phyloP scores from a whole-genome alignment of 2,113 vertebrate genomes.

The Triplophysa tibetana region DNA sequence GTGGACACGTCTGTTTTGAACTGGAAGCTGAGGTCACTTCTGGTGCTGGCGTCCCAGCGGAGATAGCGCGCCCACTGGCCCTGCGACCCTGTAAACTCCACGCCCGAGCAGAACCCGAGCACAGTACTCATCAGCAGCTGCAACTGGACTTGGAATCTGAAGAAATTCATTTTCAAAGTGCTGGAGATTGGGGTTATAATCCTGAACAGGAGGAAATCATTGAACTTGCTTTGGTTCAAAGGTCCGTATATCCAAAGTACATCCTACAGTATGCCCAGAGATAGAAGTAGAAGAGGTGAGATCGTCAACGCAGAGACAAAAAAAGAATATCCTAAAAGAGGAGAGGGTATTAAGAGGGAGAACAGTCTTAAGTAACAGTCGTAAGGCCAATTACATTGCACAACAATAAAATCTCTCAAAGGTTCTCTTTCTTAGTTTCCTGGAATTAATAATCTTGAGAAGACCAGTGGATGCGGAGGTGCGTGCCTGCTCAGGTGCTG shows the following conservation, averaged over 20 bases:
- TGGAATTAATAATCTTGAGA: slow-evolving; percentile 12
- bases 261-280: slow-evolving; percentile 57
- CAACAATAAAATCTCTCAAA: slow-evolving; percentile 48
- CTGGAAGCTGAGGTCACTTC: slow-evolving; percentile 94
- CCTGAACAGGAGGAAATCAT: slow-evolving; percentile 62
- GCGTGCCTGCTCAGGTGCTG: slow-evolving; percentile 25
- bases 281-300: slow-evolving; percentile 50
- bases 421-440: slow-evolving; percentile 33
- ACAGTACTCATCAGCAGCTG: slow-evolving; percentile 86
- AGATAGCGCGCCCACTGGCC: slow-evolving; percentile 98
- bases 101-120: slow-evolving; percentile 83
- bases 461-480: slow-evolving; percentile 22
- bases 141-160: slow-evolving; percentile 84
- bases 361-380: slow-evolving; percentile 78
- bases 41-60: slow-evolving; percentile 97
- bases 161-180: slow-evolving; percentile 76
- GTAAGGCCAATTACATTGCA: slow-evolving; percentile 61
- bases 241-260: slow-evolving; percentile 60
- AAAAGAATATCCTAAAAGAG: slow-evolving; percentile 54
- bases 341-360: slow-evolving; percentile 51
- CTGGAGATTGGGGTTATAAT: slow-evolving; percentile 63
- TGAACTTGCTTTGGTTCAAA: slow-evolving; percentile 58
- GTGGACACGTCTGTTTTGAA: slow-evolving; percentile 90
- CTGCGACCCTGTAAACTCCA: slow-evolving; percentile 91
- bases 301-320: slow-evolving; percentile 61